Base-by-base conservation (phyloP, 1,140 invertebrate species). In the Aradophagus sp. region DNA sequence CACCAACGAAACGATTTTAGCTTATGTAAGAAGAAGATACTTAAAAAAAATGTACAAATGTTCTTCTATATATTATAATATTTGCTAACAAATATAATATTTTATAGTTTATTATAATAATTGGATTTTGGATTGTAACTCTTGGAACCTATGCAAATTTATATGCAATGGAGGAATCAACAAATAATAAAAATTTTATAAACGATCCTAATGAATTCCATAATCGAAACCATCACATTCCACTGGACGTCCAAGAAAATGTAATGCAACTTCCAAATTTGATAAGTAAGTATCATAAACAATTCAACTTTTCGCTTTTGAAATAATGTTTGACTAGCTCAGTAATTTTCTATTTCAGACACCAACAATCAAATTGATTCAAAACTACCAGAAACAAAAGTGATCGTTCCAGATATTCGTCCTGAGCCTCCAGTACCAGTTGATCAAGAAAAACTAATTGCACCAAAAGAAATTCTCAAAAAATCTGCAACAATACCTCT, bases 81-180 rank as follows among this genome's bases (percentile, higher is more conserved):
- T 31, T 11, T 23, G 20, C 8, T 23, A 23, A 23, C 8, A 4
- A 31, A 53, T 35, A 44, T 27, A 17, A 38, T 8, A 34, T 16
- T 15, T 31, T 14, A 26, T 19, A 93, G 91, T 81, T 91, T 39
- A 88, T 95, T 26, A 83, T 95, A 44, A 84, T 93, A 15, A 84
- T 93, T 76, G 95, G 94, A 0, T 85, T 95, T 6, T 88, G 91
- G 20, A 91, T 96, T 26, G 91, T 97, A 89, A 88, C 96, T 5
- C 84, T 95, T 12, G 94, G 95, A 61, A 96, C 95, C 0, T 96
- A 93, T 77, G 93, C 93, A 2, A 96, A 95, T 81, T 82, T 97
- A 23, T 90, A 90, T 81, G 91, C 92, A 0, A 89, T 91, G 2
- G 92, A 93, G 61, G 86, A 90, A 68, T 81, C 87, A 12, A 71